Evolutionary conservation across 2,888 invertebrate genomes (phyloP), one percentile per base, ranked within the genome.

Genomic region (Chrysopilus asiliformis): DNA sequence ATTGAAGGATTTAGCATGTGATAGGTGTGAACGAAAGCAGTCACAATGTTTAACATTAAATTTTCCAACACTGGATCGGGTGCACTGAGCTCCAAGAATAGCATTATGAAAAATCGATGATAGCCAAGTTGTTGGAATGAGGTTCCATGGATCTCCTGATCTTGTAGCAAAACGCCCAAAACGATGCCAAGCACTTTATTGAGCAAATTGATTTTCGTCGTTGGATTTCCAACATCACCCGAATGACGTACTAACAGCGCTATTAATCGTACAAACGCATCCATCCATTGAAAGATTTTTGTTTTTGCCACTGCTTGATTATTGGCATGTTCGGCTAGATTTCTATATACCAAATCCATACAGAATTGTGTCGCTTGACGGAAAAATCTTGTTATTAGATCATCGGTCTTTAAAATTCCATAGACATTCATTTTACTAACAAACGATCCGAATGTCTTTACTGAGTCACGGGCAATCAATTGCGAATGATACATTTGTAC

Each of bases 371-470:
- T 91, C 38, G 93, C 91, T 42, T 95, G 76, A 28, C 97, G 77
- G 71, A 99, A 95, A 68, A 98, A 98, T 39, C 95, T 68, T 0
- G 94, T 91, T 43, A 98, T 94, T 53, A 94, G 71, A 55, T 98
- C 97, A 56, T 99, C 98, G 0, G 94, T 93, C 62, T 95, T 95
- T 35, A 95, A 68, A 41, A 98, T 91, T 4, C 98, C 91, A 50
- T 89, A 85, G 52, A 86, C 74, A 59, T 94, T 94, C 93, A 98
- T 91, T 62, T 93, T 85, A 53, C 89, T 89, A 4, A 97, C 91
- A 63, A 95, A 95, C 47, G 86, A 67, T 44, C 85, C 80, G 62
- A 97, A 94, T 26, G 93, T 87, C 61, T 93, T 93, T 1, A 80
- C 79, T 0, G 86, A 76, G 55, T 89, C 89, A 27, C 86, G 76